Percentiles rank a stretch among this genome's conserved stretches.
These are phyloP conservation scores for Drosophila malerkotliana DNA, from an alignment of 1,140 invertebrate species.

Conservation along the genomic window DNA sequence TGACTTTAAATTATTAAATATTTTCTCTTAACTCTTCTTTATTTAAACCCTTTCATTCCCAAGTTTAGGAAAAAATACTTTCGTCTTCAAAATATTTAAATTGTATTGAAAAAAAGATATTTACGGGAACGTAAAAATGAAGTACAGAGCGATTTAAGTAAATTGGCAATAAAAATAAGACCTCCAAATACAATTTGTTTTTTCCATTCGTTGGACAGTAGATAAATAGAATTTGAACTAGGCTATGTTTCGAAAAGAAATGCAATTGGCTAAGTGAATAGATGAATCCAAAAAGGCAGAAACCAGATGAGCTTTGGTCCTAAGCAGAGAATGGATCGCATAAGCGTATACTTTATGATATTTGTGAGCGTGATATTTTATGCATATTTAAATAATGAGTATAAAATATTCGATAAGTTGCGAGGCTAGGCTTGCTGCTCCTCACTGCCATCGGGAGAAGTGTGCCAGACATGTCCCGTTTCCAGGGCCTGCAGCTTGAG, in stretches of 20 bases:
- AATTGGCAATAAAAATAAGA: conserved; percentile 4
- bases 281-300: conserved; percentile 12
- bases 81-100: conserved; percentile 6
- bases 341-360: background rate
- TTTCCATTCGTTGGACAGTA: conserved; percentile 5
- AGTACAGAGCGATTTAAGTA: conserved; percentile 37
- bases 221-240: conserved; percentile 34
- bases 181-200: background rate
- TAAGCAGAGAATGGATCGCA: conserved; percentile 8
- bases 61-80: background rate
- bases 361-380: conserved; percentile 9
- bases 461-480: conserved; percentile 76
- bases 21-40: background rate
- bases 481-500: conserved; percentile 77
- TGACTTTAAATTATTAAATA: background rate
- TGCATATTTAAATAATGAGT: conserved; percentile 9
- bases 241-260: conserved; percentile 34
- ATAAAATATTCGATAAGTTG: conserved; percentile 7
- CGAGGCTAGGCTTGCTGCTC: conserved; percentile 62
- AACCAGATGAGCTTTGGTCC: conserved; percentile 24
- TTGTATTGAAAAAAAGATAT: conserved; percentile 22
- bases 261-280: conserved; percentile 62
- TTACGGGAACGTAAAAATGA: conserved; percentile 40
- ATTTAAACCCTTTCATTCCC: background rate
- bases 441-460: conserved; percentile 55